Evolutionary conservation across 2,888 invertebrate genomes (phyloP).

Genomic region (Rotaria magnacalcarata): DNA sequence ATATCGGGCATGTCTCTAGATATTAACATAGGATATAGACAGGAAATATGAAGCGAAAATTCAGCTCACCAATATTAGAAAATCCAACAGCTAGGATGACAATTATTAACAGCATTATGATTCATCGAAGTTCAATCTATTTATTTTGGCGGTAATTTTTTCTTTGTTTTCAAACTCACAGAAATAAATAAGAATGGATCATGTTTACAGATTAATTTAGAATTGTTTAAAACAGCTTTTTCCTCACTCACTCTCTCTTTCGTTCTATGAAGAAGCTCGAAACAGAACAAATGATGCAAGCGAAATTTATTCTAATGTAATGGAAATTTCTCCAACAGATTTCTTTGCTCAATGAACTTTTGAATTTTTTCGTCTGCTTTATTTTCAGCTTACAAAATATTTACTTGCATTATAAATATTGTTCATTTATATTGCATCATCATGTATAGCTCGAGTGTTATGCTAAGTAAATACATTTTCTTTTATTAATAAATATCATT

Average conservation of each 20-base stretch:
- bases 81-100: background rate
- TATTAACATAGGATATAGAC: background rate
- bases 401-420: background rate
- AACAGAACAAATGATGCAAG: background rate
- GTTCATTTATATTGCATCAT: background rate
- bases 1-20: background rate
- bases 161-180: background rate
- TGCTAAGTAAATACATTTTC: background rate
- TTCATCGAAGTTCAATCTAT: background rate
- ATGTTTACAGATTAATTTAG: too few species aligned
- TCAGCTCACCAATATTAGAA: background rate
- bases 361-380: background rate
- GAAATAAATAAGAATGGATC: background rate
- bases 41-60: background rate
- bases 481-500: background rate
- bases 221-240: too few species aligned
- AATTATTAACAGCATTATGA: background rate
- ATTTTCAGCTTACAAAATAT: background rate
- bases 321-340: background rate
- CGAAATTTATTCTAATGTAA: too few species aligned
- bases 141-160: slow-evolving; percentile 9
- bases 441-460: background rate
- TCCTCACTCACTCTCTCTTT: background rate
- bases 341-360: background rate
- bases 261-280: too few species aligned